Conservation (phyloP, 1,140 invertebrate species). For the Antheraea mylitta region DNA sequence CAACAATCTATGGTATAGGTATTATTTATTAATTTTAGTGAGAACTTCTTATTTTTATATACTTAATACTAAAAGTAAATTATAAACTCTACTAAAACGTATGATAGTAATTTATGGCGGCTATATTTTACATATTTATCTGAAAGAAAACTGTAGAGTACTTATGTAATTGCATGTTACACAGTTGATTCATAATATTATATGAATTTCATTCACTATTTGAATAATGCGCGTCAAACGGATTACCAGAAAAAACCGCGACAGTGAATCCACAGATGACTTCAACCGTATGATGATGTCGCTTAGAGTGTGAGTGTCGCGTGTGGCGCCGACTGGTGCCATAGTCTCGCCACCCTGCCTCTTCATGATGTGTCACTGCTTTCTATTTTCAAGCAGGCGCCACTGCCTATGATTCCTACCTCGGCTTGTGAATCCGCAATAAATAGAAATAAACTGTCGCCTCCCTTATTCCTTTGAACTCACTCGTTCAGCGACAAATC, state of each 20-base stretch:
- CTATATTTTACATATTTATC: no score
- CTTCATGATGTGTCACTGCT: conserved; percentile 51
- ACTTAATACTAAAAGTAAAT: no score
- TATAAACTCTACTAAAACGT: no score
- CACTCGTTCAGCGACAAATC: conserved; percentile 15
- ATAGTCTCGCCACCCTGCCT: conserved; percentile 26
- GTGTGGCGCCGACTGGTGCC: conserved; percentile 26
- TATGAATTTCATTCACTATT: background rate
- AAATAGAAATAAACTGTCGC: conserved; percentile 24
- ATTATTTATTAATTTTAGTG: no score
- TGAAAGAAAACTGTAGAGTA: no score
- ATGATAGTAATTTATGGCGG: no score
- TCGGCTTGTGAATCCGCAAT: conserved; percentile 15
- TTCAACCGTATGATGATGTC: conserved; percentile 6
- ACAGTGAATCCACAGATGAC: background rate
- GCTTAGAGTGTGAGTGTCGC: background rate
- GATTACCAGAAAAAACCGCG: background rate
- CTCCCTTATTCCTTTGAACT: conserved; percentile 19
- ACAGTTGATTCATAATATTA: background rate
- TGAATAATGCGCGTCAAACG: background rate
- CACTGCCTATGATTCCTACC: conserved; percentile 30
- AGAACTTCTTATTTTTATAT: no score
- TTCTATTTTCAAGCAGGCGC: conserved; percentile 54
- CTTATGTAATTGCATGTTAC: background rate
- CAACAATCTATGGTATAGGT: no score